These are phyloP conservation scores for Danio jaintianensis DNA, from an alignment of 2,797 vertebrate genomes.

Conservation along the genomic window DNA sequence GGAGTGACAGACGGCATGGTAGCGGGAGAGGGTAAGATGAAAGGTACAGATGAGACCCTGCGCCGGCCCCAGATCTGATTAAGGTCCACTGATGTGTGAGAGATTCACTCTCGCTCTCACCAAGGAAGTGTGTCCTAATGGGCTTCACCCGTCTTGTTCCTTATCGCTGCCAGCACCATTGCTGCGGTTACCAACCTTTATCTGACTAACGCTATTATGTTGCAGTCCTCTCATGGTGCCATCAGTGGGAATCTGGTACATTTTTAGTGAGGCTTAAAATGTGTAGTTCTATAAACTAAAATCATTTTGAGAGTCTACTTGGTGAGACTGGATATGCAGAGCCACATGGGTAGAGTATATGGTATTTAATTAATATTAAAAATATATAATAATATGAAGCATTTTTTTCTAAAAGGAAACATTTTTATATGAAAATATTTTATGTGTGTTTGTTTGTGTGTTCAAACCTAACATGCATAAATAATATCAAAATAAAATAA, in stretches of 20 bases:
- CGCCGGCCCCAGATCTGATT: conserved; percentile 73
- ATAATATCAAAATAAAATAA: too few species aligned
- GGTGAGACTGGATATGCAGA: neutral
- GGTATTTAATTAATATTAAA: neutral
- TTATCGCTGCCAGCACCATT: conserved; percentile 50
- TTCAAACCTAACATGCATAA: too few species aligned
- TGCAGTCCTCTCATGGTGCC: conserved; percentile 21
- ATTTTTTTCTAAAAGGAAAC: too few species aligned
- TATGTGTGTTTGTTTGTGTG: too few species aligned
- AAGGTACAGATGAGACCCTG: conserved; percentile 49
- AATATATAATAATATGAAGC: too few species aligned
- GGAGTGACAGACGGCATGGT: conserved; percentile 33
- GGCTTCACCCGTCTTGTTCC: conserved; percentile 53
- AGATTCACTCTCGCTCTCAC: conserved; percentile 75
- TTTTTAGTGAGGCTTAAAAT: neutral
- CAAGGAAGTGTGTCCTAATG: conserved; percentile 53
- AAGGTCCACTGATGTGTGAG: conserved; percentile 74
- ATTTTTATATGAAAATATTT: too few species aligned
- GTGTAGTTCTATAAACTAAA: neutral
- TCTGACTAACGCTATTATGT: conserved; percentile 41
- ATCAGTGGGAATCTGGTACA: neutral
- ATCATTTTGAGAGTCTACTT: neutral
- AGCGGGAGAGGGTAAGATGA: conserved; percentile 37
- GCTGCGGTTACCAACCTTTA: conserved; percentile 29
- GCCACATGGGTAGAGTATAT: neutral